Base-by-base conservation (phyloP, 92 coral and sea anemone species). In the Zoanthus sansibaricus region DNA sequence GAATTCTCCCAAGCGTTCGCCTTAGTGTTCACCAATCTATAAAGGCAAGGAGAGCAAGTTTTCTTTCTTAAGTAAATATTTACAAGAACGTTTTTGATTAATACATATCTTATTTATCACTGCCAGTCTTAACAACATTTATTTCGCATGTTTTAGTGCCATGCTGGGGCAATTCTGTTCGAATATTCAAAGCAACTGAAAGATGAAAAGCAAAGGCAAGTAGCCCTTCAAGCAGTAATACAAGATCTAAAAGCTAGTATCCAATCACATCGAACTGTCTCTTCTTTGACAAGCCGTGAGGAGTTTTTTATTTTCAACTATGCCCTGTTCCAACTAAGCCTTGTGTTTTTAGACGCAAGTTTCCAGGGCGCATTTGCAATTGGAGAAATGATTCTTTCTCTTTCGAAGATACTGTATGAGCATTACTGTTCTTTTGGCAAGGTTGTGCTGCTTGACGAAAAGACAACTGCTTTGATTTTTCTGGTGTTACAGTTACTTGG, bases 211-310 rank as follows among this genome's bases (percentile, higher is more conserved):
- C 82, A 86, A 79, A 87, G 89, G 33, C 88, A 89, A 18, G 77
- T 68, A 42, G 87, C 89, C 51, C 89, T 96, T 48, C 72, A 78
- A 33, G 86, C 84, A 15, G 92, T 94, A 67, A 77, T 91, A 67
- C 91, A 89, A 73, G 99, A 93, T 68, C 92, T 96, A 14, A 93
- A 92, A 83, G 95, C 93, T 69, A 96, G 99, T 86, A 92, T 96
- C 86, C 94, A 92, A 25, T 94, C 99, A 31, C 99, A 96, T 79
- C 90, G 84, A 8, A 84, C 90, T 42, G 48, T 90, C 17, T 89
- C 93, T 70, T 94, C 99, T 15, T 89, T 96, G 44, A 91, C 92
- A 32, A 96, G 99, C 88, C 91, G 96, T 7, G 99, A 96, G 69
- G 95, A 96, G 88, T 96, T 93, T 72, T 93, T 88, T 58, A 87